Percentiles rank a stretch among this genome's conserved stretches.
These are phyloP conservation scores for Pyrgus malvae DNA, from an alignment of 2,888 invertebrate genomes.

Conservation along the genomic window DNA sequence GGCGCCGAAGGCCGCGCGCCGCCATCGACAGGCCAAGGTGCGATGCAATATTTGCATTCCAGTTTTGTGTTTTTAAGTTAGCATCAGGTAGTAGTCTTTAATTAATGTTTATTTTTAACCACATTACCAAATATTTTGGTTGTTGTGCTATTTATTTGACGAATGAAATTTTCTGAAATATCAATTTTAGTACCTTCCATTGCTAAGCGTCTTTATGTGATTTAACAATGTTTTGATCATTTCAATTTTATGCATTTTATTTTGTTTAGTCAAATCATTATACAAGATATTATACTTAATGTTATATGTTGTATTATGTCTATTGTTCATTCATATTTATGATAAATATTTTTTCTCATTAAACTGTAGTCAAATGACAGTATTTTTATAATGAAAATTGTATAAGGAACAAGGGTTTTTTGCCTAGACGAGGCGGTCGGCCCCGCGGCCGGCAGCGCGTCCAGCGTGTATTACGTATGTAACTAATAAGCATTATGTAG, in stretches of 20 bases:
- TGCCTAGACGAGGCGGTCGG: slow-evolving; percentile 49
- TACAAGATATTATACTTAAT: slow-evolving; percentile 77
- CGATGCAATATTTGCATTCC: slow-evolving; percentile 82
- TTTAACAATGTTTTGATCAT: slow-evolving; percentile 76
- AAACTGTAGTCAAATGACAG: slow-evolving; percentile 83
- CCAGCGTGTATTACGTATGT: slow-evolving; percentile 62
- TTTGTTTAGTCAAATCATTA: slow-evolving; percentile 79
- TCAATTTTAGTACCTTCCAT: slow-evolving; percentile 77
- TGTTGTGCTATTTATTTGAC: slow-evolving; percentile 78
- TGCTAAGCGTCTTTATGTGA: slow-evolving; percentile 71
- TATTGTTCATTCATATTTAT: slow-evolving; percentile 73
- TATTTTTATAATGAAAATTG: slow-evolving; percentile 82
- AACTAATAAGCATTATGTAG: slow-evolving; percentile 82
- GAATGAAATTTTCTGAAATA: slow-evolving; percentile 57
- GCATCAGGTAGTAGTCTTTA: slow-evolving; percentile 72
- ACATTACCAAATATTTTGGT: slow-evolving; percentile 80
- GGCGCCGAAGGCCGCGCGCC: slow-evolving; percentile 40
- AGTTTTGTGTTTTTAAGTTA: slow-evolving; percentile 77
- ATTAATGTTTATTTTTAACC: slow-evolving; percentile 73
- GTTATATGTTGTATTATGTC: slow-evolving; percentile 75
- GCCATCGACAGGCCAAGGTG: slow-evolving; percentile 60
- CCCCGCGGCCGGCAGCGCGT: slow-evolving; percentile 32
- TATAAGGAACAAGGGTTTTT: slow-evolving; percentile 75
- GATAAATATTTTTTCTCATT: slow-evolving; percentile 75
- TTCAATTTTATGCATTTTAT: slow-evolving; percentile 81